A percentile compares a stretch with the other conserved stretches of the same genome.
These are phyloP conservation scores for Synanthedon andrenaeformis DNA, from an alignment of 2,888 invertebrate species.

Conservation along the genomic window DNA sequence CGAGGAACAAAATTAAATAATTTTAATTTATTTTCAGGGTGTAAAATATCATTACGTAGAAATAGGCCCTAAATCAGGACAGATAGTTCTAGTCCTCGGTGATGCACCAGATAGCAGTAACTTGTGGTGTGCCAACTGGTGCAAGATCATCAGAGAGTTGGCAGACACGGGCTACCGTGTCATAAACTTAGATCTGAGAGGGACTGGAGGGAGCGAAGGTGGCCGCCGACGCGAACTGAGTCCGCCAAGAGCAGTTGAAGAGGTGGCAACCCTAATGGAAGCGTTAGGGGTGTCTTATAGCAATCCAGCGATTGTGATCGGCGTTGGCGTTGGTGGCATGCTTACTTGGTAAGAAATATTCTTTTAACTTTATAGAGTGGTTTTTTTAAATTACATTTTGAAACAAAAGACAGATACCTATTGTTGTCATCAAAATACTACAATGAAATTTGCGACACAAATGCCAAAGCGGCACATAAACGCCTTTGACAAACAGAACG, in stretches of 20 bases:
- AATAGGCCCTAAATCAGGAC: constrained; percentile 46
- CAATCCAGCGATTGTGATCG: constrained; percentile 45
- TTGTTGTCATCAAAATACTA: no score
- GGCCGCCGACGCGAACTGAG: constrained; percentile 41
- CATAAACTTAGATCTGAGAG: constrained; percentile 52
- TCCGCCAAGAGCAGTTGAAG: constrained; percentile 50
- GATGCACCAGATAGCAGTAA: constrained; percentile 51
- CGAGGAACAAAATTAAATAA: no score
- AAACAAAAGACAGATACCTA: no score
- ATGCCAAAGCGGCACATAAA: no score
- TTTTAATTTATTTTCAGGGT: constrained; percentile 29
- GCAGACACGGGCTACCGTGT: constrained; percentile 45
- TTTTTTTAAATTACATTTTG: no score
- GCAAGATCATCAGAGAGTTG: constrained; percentile 32
- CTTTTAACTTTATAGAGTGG: constrained; percentile 1
- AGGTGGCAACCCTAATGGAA: constrained; percentile 36
- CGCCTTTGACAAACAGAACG: no score
- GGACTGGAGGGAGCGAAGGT: constrained; percentile 54
- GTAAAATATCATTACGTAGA: constrained; percentile 64
- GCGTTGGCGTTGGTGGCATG: constrained; percentile 60
- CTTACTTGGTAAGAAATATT: constrained; percentile 46
- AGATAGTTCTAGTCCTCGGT: constrained; percentile 44
- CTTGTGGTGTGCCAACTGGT: constrained; percentile 48
- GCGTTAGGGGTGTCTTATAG: constrained; percentile 44
- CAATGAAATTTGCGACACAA: no score